Evolutionary conservation across 2,888 invertebrate genomes (phyloP), one percentile per base, ranked within the genome.

Genomic region (Philaethria dido): DNA sequence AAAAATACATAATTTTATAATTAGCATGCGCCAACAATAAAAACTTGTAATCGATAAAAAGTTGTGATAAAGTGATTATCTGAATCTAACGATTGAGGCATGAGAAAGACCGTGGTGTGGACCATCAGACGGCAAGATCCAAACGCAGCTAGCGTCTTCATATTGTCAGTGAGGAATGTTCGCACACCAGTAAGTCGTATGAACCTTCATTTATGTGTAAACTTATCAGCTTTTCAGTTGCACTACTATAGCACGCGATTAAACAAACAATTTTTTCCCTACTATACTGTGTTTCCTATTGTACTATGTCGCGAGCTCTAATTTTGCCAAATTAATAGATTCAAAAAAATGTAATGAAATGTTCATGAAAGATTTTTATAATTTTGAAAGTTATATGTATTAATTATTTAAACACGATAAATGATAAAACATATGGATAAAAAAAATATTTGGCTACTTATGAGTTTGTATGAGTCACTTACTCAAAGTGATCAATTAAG

Each of bases 141-240:
- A 45, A 18, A 42, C 48, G 14, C n/a, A 16, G 13, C 22, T 16
- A 50, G 48, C 20, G 18, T 48, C 42, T 62, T 39, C 44, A 52
- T 44, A 44, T 48, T 25, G 42, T 33, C 63, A n/a, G 11, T 45
- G 45, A 64, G 68, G 70, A 69, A 70, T 70, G 70, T 57, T 70
- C 57, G 63, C 55, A 29, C 45, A 62, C 16, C 61, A 47, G 69
- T 69, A 62, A 69, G 69, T 69, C 18, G 42, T 33, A 22, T 33
- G 13, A 47, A 18, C 9, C n/a, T 62, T 29, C 5, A 18, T 69
- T 29, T 50, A 18, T 18, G 8, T 50, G 6, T n/a, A 6, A 20
- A 9, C 33, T 16, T 54, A 54, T 54, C 16, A 18, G 13, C 54
- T 54, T 54, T 39, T 55, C 2, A 13, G n/a, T 39, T 0, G 0